Conservation (phyloP, 2,113 vertebrate genomes). For the Athene noctua region DNA sequence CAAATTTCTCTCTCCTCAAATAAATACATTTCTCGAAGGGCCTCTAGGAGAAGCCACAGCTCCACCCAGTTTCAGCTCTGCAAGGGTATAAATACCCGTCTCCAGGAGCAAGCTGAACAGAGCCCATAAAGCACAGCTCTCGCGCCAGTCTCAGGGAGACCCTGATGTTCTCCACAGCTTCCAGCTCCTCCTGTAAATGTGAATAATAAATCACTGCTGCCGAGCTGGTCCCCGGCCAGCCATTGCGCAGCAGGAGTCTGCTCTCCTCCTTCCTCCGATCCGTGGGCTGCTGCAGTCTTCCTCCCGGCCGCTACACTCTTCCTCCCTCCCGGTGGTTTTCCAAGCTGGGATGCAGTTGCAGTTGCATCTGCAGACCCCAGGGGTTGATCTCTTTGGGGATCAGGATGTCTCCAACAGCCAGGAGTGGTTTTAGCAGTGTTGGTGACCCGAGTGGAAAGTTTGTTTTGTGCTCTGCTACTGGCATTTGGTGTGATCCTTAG, state of each 20-base stretch:
- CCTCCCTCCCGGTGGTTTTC: neutral
- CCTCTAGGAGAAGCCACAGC: neutral
- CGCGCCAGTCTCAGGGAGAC: neutral
- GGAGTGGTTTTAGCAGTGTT: neutral
- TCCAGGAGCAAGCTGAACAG: neutral
- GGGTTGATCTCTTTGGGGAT: neutral
- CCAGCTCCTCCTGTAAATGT: slow-evolving; percentile 11
- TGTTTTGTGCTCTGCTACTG: neutral
- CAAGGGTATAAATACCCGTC: neutral
- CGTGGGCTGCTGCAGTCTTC: rapidly evolving
- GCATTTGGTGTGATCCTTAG: rapidly evolving
- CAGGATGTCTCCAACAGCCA: neutral
- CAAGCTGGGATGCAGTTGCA: neutral
- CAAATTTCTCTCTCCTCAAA: neutral
- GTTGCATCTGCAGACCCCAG: neutral
- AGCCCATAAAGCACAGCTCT: neutral
- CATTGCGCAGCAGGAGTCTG: neutral
- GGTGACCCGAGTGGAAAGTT: neutral
- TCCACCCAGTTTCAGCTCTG: neutral
- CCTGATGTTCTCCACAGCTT: neutral
- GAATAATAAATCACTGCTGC: slow-evolving; percentile 29
- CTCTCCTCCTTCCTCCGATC: neutral
- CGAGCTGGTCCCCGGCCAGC: neutral
- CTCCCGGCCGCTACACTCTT: neutral
- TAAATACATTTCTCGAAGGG: neutral